Evolutionary conservation across 2,797 vertebrate species (phyloP).

Genomic region (Orestias chungarensis): DNA sequence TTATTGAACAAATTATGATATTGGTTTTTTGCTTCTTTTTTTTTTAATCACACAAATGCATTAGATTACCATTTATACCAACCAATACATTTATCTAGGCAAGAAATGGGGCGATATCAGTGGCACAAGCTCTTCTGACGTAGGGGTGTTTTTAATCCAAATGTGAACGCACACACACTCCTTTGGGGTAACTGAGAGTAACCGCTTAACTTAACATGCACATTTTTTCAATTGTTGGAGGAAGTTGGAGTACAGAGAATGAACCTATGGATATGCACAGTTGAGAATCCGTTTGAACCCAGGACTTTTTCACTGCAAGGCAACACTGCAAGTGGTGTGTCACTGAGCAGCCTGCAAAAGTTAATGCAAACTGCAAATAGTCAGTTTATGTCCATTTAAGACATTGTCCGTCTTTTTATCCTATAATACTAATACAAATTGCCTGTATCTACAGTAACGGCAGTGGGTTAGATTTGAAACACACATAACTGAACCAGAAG

Average conservation of each 20-base stretch:
- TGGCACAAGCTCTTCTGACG: background rate
- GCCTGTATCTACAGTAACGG: background rate
- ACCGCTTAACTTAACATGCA: background rate
- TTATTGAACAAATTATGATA: background rate
- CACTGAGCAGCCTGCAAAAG: background rate
- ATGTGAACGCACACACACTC: background rate
- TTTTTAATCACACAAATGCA: background rate
- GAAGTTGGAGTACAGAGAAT: background rate
- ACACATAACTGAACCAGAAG: background rate
- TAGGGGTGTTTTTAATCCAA: background rate
- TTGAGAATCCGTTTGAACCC: background rate
- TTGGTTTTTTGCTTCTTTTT: background rate
- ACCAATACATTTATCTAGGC: background rate
- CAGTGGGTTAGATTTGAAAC: background rate
- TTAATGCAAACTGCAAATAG: background rate
- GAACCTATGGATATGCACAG: background rate
- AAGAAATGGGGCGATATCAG: background rate
- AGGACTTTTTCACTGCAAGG: background rate
- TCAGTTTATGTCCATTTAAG: background rate
- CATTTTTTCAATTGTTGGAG: background rate
- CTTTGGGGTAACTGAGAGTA: background rate
- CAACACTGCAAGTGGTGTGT: background rate
- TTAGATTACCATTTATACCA: background rate
- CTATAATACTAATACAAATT: background rate
- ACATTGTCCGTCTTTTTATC: background rate